Percentiles rank a stretch among this genome's conserved stretches.
phyloP scores from a whole-genome alignment of 2,113 vertebrate genomes.

The Pelecanus crispus region DNA sequence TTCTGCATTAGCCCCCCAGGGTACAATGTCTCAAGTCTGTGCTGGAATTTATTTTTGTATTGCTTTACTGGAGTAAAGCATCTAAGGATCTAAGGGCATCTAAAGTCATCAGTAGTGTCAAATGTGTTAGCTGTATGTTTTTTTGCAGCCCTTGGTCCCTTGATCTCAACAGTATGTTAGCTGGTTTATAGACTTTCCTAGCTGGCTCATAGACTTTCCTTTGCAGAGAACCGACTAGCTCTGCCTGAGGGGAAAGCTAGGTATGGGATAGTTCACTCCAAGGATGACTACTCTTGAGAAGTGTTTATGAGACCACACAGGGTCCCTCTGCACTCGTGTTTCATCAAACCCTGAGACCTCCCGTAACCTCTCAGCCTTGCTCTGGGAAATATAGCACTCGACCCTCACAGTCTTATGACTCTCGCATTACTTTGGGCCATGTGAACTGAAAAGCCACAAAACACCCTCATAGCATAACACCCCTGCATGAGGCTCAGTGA shows the following conservation, averaged over 20 bases:
- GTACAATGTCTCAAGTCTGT: not conserved
- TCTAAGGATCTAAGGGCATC: not conserved
- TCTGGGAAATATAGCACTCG: not conserved
- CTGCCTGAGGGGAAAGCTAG: not conserved
- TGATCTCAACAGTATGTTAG: not conserved
- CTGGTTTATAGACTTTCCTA: not conserved
- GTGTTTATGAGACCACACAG: not conserved
- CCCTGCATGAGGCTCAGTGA: not conserved
- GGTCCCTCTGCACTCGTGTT: not conserved
- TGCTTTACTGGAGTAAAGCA: not conserved
- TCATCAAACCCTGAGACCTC: not conserved
- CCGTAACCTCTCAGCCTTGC: not conserved
- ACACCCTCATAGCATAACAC: not conserved
- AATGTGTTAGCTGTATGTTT: not conserved
- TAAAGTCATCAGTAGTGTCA: not conserved
- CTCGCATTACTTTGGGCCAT: not conserved
- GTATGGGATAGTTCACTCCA: not conserved
- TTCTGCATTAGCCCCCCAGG: accelerated
- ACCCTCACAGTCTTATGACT: not conserved
- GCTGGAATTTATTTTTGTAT: not conserved
- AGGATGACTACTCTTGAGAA: not conserved
- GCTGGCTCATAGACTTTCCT: not conserved
- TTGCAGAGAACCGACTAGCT: not conserved
- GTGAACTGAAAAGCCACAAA: not conserved
- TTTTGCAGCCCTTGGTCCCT: not conserved